Evolutionary conservation across 2,888 invertebrate genomes (phyloP).

Genomic region (Labia minor): DNA sequence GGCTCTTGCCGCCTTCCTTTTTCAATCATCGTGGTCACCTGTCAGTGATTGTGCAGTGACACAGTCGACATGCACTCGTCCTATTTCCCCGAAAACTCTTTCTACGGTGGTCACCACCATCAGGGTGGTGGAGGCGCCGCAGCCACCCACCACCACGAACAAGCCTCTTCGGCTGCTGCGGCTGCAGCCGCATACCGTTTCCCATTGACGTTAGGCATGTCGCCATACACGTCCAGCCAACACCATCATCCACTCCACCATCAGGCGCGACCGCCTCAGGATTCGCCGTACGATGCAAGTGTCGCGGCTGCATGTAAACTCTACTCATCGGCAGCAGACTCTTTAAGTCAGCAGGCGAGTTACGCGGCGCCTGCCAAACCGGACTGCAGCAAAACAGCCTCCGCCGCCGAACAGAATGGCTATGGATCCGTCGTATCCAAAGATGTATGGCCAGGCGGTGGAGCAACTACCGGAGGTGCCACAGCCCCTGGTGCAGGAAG

Average conservation of each 20-base stretch:
- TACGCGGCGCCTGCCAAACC: conserved; percentile 27
- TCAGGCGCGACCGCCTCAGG: conserved; percentile 72
- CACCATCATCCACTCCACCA: conserved; percentile 55
- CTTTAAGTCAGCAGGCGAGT: conserved; percentile 43
- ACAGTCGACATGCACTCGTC: conserved; percentile 67
- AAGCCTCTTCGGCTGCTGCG: conserved; percentile 46
- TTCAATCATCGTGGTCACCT: conserved; percentile 24
- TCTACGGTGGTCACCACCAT: conserved; percentile 85
- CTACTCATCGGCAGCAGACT: conserved; percentile 55
- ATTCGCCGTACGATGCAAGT: conserved; percentile 83
- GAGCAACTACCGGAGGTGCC: conserved; percentile 57
- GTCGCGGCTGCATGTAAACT: conserved; percentile 68
- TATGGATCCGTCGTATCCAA: conserved; percentile 25
- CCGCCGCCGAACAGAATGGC: conserved; percentile 28
- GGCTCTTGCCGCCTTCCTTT: not conserved
- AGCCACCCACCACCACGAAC: conserved; percentile 57
- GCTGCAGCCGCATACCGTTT: conserved; percentile 70
- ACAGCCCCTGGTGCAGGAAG: conserved; percentile 57
- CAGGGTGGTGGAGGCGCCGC: conserved; percentile 53
- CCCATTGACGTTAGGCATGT: conserved; percentile 73
- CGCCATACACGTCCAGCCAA: conserved; percentile 63
- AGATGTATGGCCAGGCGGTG: conserved; percentile 45
- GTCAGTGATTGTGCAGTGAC: conserved; percentile 31
- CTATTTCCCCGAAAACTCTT: conserved; percentile 91
- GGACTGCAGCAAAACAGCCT: conserved; percentile 30